These are phyloP conservation scores for Leistus spinibarbis DNA, from an alignment of 2,888 invertebrate species.

Conservation along the genomic window DNA sequence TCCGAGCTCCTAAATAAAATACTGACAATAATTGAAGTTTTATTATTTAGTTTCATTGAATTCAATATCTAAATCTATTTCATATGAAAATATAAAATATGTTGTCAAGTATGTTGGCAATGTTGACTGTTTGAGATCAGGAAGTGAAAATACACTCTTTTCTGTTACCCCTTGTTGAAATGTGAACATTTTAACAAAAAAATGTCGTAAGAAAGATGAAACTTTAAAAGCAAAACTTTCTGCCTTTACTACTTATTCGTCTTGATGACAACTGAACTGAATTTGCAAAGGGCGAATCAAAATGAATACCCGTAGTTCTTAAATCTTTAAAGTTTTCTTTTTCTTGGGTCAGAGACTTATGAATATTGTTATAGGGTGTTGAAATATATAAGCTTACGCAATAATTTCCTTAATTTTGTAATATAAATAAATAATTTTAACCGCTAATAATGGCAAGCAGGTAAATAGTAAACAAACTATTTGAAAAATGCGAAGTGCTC, in stretches of 20 bases:
- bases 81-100: conserved; percentile 19
- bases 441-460: too few species aligned
- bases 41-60: too few species aligned
- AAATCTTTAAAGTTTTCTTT: neutral
- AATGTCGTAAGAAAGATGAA: conserved; percentile 6
- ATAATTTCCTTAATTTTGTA: too few species aligned
- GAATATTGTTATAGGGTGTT: neutral
- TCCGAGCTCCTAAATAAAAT: too few species aligned
- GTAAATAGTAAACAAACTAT: too few species aligned
- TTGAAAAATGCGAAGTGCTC: neutral
- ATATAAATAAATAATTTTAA: too few species aligned
- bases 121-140: neutral
- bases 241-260: neutral
- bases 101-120: neutral
- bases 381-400: too few species aligned
- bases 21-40: too few species aligned
- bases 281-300: neutral
- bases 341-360: neutral
- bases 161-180: neutral
- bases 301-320: neutral
- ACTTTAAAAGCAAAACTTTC: conserved; percentile 15
- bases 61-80: too few species aligned
- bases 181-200: conserved; percentile 6
- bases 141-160: neutral
- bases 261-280: conserved; percentile 2